Conservation (phyloP, 2,888 invertebrate genomes). For the Calameuta filiformis region DNA sequence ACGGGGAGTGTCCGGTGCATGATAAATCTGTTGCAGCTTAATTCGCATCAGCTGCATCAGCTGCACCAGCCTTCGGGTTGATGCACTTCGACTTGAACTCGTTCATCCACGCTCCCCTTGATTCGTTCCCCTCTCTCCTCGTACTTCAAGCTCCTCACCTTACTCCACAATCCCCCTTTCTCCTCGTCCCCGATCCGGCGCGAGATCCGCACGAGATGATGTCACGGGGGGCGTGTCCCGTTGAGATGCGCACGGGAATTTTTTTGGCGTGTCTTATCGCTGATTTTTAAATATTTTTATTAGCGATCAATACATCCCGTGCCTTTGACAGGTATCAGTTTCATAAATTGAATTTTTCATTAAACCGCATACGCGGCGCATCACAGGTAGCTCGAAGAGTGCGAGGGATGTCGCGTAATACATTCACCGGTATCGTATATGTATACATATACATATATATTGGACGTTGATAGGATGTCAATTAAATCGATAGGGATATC, state of each 20-base stretch:
- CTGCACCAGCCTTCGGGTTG: slow-evolving; percentile 27
- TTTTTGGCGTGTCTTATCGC: background rate
- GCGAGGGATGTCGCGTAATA: background rate
- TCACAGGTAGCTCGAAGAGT: background rate
- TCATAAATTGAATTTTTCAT: background rate
- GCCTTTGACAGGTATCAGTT: background rate
- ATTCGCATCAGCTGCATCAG: slow-evolving; percentile 38
- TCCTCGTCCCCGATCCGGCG: background rate
- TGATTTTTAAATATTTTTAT: background rate
- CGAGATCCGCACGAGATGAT: slow-evolving; percentile 20
- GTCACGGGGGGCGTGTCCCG: slow-evolving; percentile 47
- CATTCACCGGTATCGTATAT: background rate
- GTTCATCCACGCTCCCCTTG: slow-evolving; percentile 17
- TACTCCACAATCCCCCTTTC: background rate
- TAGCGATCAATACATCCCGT: background rate
- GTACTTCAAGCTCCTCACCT: slow-evolving; percentile 7
- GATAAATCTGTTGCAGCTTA: slow-evolving; percentile 47
- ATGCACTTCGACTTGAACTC: slow-evolving; percentile 26
- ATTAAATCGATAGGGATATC: background rate
- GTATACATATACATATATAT: background rate
- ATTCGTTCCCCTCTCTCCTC: background rate
- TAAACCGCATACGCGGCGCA: background rate
- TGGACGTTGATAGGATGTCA: background rate
- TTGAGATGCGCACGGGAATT: slow-evolving; percentile 16
- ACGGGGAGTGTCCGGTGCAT: slow-evolving; percentile 38